A percentile compares a stretch with the other conserved stretches of the same genome.
Evolutionary conservation across 2,888 invertebrate species (phyloP).

Genomic region (Altica lythri): DNA sequence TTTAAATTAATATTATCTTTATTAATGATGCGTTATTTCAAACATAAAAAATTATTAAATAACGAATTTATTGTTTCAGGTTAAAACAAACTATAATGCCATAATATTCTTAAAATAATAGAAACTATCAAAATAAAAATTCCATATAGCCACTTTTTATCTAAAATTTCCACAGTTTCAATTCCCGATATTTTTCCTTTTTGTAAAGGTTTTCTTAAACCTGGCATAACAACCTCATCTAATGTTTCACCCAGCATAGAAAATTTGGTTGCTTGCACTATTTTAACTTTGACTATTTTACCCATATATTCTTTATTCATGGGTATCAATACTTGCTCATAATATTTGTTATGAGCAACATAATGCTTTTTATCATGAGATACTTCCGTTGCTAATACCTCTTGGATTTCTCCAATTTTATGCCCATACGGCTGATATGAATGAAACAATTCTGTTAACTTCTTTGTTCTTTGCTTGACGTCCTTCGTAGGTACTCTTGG

Average conservation of each 20-base stretch:
- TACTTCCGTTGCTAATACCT: constrained; percentile 89
- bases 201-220: constrained; percentile 61
- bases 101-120: constrained; percentile 57
- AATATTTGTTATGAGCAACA: constrained; percentile 94
- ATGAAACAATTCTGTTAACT: constrained; percentile 84
- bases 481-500: constrained; percentile 79
- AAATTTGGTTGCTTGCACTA: constrained; percentile 72
- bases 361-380: constrained; percentile 89
- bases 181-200: constrained; percentile 65
- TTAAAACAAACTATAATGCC: constrained; percentile 28
- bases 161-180: constrained; percentile 26
- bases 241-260: constrained; percentile 76
- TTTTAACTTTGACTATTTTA: constrained; percentile 78
- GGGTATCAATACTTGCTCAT: constrained; percentile 90
- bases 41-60: too few species aligned
- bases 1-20: too few species aligned
- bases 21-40: too few species aligned
- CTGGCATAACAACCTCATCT: constrained; percentile 59
- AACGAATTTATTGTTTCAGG: too few species aligned
- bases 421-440: constrained; percentile 85
- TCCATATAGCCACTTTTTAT: constrained; percentile 32
- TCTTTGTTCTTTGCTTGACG: constrained; percentile 89
- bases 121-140: constrained; percentile 56
- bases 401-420: constrained; percentile 69
- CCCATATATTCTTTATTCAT: constrained; percentile 80